Evolutionary conservation across 1,140 invertebrate species (phyloP).

Genomic region (Pseudobourletiella spinata): DNA sequence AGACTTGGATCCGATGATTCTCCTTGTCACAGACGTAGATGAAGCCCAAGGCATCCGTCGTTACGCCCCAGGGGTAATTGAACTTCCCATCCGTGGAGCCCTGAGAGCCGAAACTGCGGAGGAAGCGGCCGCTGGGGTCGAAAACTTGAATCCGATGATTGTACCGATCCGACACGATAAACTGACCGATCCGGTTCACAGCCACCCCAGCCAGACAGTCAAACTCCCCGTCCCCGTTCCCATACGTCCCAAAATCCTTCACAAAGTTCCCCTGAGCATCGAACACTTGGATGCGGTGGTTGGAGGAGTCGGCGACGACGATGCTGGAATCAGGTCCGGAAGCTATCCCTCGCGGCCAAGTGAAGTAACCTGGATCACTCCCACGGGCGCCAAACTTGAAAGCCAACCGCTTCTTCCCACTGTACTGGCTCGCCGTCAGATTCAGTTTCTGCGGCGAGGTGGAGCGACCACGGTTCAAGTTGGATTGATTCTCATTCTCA

Average conservation of each 20-base stretch:
- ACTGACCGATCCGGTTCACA: conserved; percentile 90
- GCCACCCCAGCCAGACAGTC: conserved; percentile 93
- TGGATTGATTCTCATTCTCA: neutral
- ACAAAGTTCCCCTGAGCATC: conserved; percentile 78
- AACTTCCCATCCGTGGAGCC: conserved; percentile 81
- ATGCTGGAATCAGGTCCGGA: conserved; percentile 88
- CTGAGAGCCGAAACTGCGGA: conserved; percentile 85
- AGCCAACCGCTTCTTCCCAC: conserved; percentile 82
- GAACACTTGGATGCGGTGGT: conserved; percentile 85
- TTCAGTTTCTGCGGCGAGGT: conserved; percentile 48
- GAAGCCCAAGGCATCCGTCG: conserved; percentile 92
- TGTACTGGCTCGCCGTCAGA: conserved; percentile 70
- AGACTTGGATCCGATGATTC: conserved; percentile 93
- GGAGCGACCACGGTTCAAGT: conserved; percentile 37
- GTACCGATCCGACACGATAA: conserved; percentile 90
- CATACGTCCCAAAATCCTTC: conserved; percentile 89
- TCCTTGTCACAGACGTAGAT: conserved; percentile 99
- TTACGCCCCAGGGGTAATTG: conserved; percentile 97
- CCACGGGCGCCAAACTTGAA: conserved; percentile 92
- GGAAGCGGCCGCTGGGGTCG: conserved; percentile 81
- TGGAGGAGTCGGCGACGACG: conserved; percentile 91
- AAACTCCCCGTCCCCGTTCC: conserved; percentile 85
- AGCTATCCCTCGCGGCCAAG: conserved; percentile 92
- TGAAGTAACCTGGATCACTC: conserved; percentile 91
- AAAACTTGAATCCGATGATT: conserved; percentile 96